A percentile compares a stretch with the other conserved stretches of the same genome.
phyloP scores from a whole-genome alignment of 2,113 vertebrate genomes.

The Eretmochelys imbricata region DNA sequence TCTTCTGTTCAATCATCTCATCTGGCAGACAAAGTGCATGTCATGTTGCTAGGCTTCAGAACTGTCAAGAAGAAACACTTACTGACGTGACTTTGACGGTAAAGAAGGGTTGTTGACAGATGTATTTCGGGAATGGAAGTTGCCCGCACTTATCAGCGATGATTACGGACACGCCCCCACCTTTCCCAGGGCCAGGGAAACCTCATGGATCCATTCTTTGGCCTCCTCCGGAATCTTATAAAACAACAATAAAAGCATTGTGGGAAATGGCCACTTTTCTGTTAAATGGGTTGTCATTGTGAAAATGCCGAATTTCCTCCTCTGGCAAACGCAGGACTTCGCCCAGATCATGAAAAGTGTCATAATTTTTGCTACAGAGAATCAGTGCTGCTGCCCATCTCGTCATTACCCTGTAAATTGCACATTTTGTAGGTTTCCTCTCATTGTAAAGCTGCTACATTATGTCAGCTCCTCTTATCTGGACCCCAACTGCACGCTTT shows the following conservation, averaged over 20 bases:
- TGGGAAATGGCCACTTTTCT: background rate
- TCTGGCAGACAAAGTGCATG: constrained; percentile 32
- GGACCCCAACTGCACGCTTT: background rate
- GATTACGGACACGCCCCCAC: background rate
- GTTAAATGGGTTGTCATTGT: background rate
- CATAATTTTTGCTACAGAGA: accelerated
- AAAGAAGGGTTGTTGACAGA: constrained; percentile 10
- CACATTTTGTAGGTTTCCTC: background rate
- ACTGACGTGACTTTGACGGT: background rate
- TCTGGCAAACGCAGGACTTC: background rate
- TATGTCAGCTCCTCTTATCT: background rate
- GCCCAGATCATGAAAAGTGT: accelerated
- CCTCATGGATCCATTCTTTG: background rate
- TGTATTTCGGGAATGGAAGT: constrained; percentile 12
- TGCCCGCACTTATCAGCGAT: constrained; percentile 29
- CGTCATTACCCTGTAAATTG: background rate
- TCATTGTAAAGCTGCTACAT: background rate
- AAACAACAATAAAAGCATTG: background rate
- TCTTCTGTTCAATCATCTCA: background rate
- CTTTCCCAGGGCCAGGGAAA: constrained; percentile 25
- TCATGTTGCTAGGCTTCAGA: background rate
- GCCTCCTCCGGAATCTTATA: background rate
- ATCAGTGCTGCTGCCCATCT: background rate
- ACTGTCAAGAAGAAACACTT: constrained; percentile 1
- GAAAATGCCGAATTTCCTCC: background rate